Evolutionary conservation across 2,888 invertebrate species (phyloP), one percentile per base, ranked within the genome.

Genomic region (Malacosoma neustria): DNA sequence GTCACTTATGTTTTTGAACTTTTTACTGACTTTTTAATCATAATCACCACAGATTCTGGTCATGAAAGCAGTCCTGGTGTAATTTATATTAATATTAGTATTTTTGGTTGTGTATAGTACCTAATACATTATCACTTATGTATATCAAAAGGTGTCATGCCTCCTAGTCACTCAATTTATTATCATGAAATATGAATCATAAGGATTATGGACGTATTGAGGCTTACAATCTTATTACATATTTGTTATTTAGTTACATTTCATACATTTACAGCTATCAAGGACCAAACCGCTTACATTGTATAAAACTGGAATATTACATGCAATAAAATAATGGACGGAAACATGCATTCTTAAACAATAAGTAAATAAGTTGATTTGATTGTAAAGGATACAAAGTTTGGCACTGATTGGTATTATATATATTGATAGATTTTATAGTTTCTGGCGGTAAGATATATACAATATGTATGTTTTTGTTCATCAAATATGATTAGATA

Each of bases 341-440:
- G n/a, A 36, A 22, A 15, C 7, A 32, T 32, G 15, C 22, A 31
- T 36, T 30, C 11, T n/a, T 32, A 32, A 13, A 36, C n/a, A 29
- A 13, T 30, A 13, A 4, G 12, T 30, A 30, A 29, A 32, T 22
- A 29, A 14, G 14, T 30, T 32, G 13, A 14, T 22, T 22, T n/a
- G n/a, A n/a, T n/a, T 42, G 38, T 45, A 45, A 45, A 43, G 38
- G 36, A 35, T 45, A 48, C 34, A 49, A 46, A 51, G 43, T 59
- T 63, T 63, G 62, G 62, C 62, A 63, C 62, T 48, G 46, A 48
- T 35, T 52, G 46, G 47, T 45, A 38, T 36, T 36, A 43, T 30
- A 22, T 22, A 22, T 22, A 22, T 22, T 22, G 22, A 22, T 22
- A 22, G 22, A n/a, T n/a, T n/a, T n/a, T n/a, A n/a, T n/a, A n/a